Evolutionary conservation across 2,888 invertebrate genomes (phyloP).

Genomic region (Cheiracanthium punctorium): DNA sequence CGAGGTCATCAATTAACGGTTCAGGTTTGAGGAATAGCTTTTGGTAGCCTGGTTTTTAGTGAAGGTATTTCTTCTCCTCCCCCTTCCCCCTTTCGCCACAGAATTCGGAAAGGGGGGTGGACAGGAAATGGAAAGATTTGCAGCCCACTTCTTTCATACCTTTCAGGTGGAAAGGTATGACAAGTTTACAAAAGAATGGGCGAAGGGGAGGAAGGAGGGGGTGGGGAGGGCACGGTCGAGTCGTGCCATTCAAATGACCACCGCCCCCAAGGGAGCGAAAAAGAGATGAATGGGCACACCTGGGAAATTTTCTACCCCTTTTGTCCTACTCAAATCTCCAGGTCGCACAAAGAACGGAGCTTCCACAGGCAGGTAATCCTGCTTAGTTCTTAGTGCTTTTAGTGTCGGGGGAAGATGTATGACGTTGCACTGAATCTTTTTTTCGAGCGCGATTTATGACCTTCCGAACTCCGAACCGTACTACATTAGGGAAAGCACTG

Average conservation of each 20-base stretch:
- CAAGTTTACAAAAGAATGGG: background rate
- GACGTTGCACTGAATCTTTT: too few relatives aligned
- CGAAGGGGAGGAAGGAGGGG: background rate
- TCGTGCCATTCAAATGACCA: background rate
- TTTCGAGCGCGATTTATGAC: background rate
- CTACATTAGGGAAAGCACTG: too few relatives aligned
- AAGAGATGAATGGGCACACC: background rate
- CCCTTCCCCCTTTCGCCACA: background rate
- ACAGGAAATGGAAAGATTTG: background rate
- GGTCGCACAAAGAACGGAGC: background rate
- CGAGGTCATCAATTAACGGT: too few relatives aligned
- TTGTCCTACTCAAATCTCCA: background rate
- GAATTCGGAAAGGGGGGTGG: background rate
- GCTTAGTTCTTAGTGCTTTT: background rate
- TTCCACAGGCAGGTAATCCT: background rate
- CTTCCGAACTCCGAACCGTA: too few relatives aligned
- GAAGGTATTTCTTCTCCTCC: background rate
- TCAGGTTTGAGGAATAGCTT: background rate
- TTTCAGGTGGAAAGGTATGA: background rate
- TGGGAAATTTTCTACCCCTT: slow-evolving; percentile 3
- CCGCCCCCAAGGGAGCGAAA: background rate
- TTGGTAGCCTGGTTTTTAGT: background rate
- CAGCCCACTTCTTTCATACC: background rate
- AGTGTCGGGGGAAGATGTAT: too few relatives aligned
- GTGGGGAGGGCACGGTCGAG: background rate